Percentiles rank a stretch among this genome's conserved stretches.
Evolutionary conservation across 2,113 vertebrate genomes (phyloP).

Genomic region (Butastur rufipennis): DNA sequence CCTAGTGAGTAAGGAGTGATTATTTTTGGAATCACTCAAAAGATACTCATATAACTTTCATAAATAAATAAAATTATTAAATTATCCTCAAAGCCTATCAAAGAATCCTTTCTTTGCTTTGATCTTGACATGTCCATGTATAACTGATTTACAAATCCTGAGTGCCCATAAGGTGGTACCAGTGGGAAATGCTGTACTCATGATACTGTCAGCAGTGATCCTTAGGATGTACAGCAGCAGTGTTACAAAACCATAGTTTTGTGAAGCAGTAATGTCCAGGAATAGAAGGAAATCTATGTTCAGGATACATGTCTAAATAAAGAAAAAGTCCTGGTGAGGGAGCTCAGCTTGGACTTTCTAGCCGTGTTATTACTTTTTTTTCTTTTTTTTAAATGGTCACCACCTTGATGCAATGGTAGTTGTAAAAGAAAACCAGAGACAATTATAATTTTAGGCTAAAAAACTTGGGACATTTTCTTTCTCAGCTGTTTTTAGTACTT

Average conservation of each 20-base stretch:
- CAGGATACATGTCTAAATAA: background rate
- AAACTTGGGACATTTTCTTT: background rate
- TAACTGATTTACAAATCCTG: background rate
- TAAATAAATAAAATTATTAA: background rate
- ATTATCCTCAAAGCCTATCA: background rate
- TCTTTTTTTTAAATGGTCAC: background rate
- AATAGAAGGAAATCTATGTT: background rate
- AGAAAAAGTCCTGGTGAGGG: background rate
- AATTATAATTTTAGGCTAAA: background rate
- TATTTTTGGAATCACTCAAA: background rate
- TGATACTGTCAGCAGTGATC: background rate
- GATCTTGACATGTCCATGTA: background rate
- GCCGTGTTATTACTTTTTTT: background rate
- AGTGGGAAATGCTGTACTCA: background rate
- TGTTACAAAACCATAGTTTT: background rate
- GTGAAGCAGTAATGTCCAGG: background rate
- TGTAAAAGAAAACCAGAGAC: background rate
- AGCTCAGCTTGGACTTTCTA: background rate
- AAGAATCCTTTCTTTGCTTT: background rate
- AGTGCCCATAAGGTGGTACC: background rate
- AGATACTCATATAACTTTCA: background rate
- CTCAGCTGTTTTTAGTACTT: background rate
- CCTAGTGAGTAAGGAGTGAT: background rate
- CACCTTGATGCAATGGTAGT: background rate
- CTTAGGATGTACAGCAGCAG: background rate